These are phyloP conservation scores for Gnathonemus longibarbis DNA, from an alignment of 2,113 vertebrate genomes.

Conservation along the genomic window DNA sequence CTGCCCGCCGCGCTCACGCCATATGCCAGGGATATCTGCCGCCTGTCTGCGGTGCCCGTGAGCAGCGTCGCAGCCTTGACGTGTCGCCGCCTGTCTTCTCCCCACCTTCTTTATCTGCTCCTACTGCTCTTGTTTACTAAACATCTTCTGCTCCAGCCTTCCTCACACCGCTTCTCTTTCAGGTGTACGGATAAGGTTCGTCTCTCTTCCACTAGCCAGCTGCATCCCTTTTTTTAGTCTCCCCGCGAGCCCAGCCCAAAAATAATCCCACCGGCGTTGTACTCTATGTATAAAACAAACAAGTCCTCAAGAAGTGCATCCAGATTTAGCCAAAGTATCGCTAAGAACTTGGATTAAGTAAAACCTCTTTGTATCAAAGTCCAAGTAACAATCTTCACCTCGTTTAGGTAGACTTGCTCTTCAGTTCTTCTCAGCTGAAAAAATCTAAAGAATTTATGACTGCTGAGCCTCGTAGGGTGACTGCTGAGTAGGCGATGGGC, in stretches of 20 bases:
- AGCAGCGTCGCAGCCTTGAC: background rate
- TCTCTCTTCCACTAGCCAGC: background rate
- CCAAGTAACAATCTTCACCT: background rate
- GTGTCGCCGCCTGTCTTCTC: too few relatives aligned
- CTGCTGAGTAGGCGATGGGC: background rate
- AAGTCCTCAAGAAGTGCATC: background rate
- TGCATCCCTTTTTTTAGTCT: background rate
- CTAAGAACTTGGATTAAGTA: background rate
- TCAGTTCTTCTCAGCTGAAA: background rate
- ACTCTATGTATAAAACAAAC: background rate
- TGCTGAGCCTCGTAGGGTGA: background rate
- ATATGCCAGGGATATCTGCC: background rate
- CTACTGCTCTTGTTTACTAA: background rate
- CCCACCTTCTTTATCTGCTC: background rate
- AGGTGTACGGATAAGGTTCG: background rate
- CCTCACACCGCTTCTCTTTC: background rate
- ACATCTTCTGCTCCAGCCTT: background rate
- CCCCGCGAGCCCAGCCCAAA: background rate
- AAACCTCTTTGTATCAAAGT: background rate
- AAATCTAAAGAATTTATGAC: background rate
- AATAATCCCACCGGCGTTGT: background rate
- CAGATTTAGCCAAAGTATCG: background rate
- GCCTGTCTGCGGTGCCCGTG: background rate
- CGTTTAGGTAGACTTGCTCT: background rate
- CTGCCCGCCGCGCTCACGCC: background rate